Percentiles rank a stretch among this genome's conserved stretches.
Evolutionary conservation across 2,797 vertebrate species (phyloP).

Genomic region (Mus caroli): DNA sequence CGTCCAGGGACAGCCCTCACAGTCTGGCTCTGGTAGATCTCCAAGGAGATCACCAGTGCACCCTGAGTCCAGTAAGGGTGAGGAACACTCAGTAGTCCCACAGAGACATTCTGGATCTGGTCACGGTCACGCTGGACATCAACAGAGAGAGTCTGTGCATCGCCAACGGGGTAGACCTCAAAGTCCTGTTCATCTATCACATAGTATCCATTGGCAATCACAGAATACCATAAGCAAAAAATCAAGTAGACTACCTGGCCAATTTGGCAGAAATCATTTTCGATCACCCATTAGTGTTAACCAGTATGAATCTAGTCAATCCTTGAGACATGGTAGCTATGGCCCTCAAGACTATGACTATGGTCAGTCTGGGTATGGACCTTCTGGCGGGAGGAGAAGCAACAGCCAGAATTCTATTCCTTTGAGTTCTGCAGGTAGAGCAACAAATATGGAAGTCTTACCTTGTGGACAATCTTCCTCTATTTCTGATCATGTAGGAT

Average conservation of each 20-base stretch:
- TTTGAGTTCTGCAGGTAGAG: neutral
- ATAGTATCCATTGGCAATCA: neutral
- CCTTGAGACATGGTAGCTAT: constrained; percentile 76
- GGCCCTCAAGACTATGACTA: constrained; percentile 73
- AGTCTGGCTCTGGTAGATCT: rapidly evolving
- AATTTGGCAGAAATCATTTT: neutral
- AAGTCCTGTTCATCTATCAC: neutral
- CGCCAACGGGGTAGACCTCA: rapidly evolving
- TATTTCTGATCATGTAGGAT: neutral
- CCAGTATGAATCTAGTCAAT: neutral
- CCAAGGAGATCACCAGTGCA: rapidly evolving
- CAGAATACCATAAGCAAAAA: rapidly evolving
- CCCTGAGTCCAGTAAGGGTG: neutral
- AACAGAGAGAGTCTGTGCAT: rapidly evolving
- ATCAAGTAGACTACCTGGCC: rapidly evolving
- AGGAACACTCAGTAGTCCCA: rapidly evolving
- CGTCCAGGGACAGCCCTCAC: rapidly evolving
- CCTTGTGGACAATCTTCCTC: neutral
- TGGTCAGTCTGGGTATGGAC: constrained; percentile 70
- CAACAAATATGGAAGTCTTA: rapidly evolving
- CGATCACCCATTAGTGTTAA: rapidly evolving
- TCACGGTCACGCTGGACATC: rapidly evolving
- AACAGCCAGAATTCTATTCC: neutral
- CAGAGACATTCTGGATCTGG: rapidly evolving
- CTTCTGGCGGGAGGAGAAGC: neutral